phyloP scores from a whole-genome alignment of 2,113 vertebrate species.

The Zeus faber region DNA sequence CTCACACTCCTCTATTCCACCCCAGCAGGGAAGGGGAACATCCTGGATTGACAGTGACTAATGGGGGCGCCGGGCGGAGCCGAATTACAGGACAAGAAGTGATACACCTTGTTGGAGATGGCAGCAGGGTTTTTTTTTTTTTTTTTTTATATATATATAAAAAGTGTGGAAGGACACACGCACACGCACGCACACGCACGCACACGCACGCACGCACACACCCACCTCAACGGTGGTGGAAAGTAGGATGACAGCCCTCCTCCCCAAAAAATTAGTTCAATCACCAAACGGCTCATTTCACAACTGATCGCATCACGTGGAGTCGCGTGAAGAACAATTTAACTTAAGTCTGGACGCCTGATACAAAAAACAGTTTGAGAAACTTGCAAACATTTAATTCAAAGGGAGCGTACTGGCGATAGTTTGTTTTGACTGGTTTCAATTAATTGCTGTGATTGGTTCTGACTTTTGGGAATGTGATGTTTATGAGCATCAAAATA shows the following conservation, averaged over 20 bases:
- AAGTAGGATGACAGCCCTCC: too few species aligned
- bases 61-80: slow-evolving; percentile 54
- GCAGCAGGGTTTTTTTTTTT: slow-evolving; percentile 14
- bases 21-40: slow-evolving; percentile 45
- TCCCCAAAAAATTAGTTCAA: too few species aligned
- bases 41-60: slow-evolving; percentile 65
- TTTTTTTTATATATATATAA: too few species aligned
- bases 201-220: slow-evolving; percentile 2
- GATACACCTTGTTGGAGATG: slow-evolving; percentile 32
- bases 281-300: too few species aligned
- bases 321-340: too few species aligned
- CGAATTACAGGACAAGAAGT: slow-evolving; percentile 55
- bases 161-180: neutral
- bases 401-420: slow-evolving; percentile 21
- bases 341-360: neutral
- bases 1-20: slow-evolving; percentile 29
- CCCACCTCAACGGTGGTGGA: too few species aligned
- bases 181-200: neutral
- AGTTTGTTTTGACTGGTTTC: slow-evolving; percentile 55
- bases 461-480: slow-evolving; percentile 57
- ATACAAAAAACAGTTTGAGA: neutral
- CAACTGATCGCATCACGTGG: too few species aligned
- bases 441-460: slow-evolving; percentile 46
- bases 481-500: slow-evolving; percentile 49
- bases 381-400: too few species aligned